Evolutionary conservation across 2,113 vertebrate genomes (phyloP), one percentile per base, ranked within the genome.

Genomic region (Urocynchramus pylzowi): DNA sequence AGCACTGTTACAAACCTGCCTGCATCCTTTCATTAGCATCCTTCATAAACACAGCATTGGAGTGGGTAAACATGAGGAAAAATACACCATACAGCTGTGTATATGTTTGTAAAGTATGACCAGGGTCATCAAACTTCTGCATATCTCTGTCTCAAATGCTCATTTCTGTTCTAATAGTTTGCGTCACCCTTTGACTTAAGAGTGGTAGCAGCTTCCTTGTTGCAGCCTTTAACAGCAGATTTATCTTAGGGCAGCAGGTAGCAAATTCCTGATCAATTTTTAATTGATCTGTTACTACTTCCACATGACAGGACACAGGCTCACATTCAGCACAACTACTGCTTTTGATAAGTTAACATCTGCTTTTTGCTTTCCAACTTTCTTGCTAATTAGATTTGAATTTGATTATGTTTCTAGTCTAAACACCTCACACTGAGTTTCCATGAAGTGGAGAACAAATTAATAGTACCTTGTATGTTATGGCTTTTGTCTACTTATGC

Each of bases 41-140:
- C 28, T 71, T 65, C 71, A 73, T 24, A 53, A 79, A 53, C 9
- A 39, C 13, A 69, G n/a, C 6, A 12, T 45, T 16, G 2, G 57
- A 74, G 23, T 3, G 10, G 5, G 20, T 13, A 26, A 90, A 59
- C n/a, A 49, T 7, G 8, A 69, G 17, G 41, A 76, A 69, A 85
- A 69, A 88, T 13, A 68, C 20, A 56, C 28, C 31, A 7, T 9
- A 56, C 0, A 1, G 37, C 4, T 4, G 3, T 10, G 13, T 20
- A 1, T 16, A n/a, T 1, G 3, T 41, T 42, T 13, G 3, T 14
- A 4, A 61, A 89, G 16, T 6, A 41, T 1, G 2, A 70, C 6
- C 59, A 60, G 30, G 7, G 7, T 31, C 28, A 31, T 76, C 18
- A 84, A 37, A 79, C 16, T 17, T 42, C 52, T 73, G 41, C 41